Evolutionary conservation across 2,797 vertebrate genomes (phyloP).

Genomic region (Aldrovandia affinis): DNA sequence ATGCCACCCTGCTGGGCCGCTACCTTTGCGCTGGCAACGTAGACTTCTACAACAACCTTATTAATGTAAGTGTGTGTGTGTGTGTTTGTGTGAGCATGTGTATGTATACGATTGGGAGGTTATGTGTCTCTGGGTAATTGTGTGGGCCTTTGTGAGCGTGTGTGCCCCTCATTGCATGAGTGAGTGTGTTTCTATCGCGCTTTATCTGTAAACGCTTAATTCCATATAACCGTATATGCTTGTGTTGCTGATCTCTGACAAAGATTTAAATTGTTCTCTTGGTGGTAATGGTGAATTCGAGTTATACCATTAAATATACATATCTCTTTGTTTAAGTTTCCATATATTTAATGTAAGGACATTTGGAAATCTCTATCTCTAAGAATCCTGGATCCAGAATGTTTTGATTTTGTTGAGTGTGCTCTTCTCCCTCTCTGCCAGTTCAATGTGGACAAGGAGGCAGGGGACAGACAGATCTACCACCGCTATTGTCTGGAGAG

Average conservation of each 20-base stretch:
- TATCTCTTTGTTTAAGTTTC: not conserved
- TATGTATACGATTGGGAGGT: no score
- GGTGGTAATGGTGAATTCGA: not conserved
- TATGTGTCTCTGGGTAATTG: not conserved
- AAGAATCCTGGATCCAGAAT: not conserved
- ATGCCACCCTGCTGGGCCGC: slow-evolving; percentile 88
- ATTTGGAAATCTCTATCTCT: no score
- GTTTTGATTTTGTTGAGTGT: not conserved
- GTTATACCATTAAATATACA: not conserved
- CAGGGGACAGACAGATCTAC: slow-evolving; percentile 90
- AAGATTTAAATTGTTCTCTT: not conserved
- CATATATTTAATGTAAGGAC: no score
- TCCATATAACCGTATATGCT: not conserved
- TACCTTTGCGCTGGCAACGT: slow-evolving; percentile 91
- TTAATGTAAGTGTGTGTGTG: slow-evolving; percentile 65
- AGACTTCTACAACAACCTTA: slow-evolving; percentile 92
- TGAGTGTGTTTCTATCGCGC: not conserved
- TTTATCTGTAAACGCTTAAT: not conserved
- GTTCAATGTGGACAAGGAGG: slow-evolving; percentile 94
- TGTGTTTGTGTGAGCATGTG: not conserved
- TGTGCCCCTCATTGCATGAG: not conserved
- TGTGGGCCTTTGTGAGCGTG: not conserved
- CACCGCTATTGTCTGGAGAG: slow-evolving; percentile 93
- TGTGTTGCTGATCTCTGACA: not conserved
- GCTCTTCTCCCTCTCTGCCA: slow-evolving; percentile 48